A percentile compares a stretch with the other conserved stretches of the same genome.
Conservation (phyloP, 2,113 vertebrate species). For the Hippolais icterina region DNA sequence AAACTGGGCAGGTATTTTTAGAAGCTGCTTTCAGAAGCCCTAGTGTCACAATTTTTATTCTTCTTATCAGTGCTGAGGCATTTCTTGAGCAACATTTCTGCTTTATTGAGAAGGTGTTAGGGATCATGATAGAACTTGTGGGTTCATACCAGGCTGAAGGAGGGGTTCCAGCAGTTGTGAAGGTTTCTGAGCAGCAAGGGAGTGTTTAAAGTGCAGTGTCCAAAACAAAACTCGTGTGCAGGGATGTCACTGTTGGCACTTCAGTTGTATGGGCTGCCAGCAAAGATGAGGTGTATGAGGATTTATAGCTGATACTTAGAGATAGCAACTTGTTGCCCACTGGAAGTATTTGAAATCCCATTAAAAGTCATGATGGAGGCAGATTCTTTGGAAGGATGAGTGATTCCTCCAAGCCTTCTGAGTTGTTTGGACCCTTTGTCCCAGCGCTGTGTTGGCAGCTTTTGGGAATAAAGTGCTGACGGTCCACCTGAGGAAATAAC, state of each 20-base stretch:
- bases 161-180: not conserved
- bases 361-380: not conserved
- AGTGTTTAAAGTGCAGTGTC: not conserved
- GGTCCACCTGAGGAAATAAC: not conserved
- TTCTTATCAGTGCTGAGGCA: not conserved
- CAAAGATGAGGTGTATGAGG: accelerated
- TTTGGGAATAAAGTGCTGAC: not conserved
- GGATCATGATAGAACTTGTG: not conserved
- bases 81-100: not conserved
- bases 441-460: not conserved
- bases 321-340: not conserved
- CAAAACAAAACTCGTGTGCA: accelerated
- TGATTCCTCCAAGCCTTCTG: not conserved
- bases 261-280: not conserved
- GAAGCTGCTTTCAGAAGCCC: not conserved
- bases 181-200: not conserved
- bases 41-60: not conserved
- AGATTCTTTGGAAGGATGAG: accelerated
- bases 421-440: not conserved
- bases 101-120: not conserved
- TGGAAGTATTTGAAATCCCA: not conserved
- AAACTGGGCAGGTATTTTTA: slow-evolving; percentile 15
- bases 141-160: accelerated
- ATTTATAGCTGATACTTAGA: not conserved
- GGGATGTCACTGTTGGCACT: not conserved